phyloP scores from a whole-genome alignment of 2,113 vertebrate species.

The Rafetus swinhoei region DNA sequence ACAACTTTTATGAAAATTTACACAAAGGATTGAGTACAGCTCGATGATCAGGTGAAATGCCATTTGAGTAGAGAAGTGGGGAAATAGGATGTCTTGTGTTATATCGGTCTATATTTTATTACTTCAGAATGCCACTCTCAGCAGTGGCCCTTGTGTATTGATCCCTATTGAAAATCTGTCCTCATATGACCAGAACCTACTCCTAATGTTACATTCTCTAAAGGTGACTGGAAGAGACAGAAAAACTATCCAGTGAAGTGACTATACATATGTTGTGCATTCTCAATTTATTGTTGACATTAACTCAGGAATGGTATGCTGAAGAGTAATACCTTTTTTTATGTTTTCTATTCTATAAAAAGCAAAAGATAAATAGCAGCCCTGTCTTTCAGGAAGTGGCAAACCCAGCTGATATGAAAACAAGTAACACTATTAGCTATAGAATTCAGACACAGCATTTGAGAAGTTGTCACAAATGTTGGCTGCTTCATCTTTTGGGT shows the following conservation, averaged over 20 bases:
- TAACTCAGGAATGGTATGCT: neutral
- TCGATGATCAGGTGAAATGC: neutral
- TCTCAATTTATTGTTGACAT: neutral
- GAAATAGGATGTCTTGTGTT: accelerated
- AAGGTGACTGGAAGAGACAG: neutral
- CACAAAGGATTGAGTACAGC: neutral
- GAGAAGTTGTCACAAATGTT: neutral
- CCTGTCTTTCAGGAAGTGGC: neutral
- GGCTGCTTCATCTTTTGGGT: neutral
- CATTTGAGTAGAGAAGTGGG: accelerated
- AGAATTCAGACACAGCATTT: neutral
- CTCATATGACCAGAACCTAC: neutral
- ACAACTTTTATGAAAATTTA: neutral
- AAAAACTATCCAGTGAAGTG: neutral
- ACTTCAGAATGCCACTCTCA: neutral
- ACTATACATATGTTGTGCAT: neutral
- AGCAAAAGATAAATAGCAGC: neutral
- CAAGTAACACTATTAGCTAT: neutral
- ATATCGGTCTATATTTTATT: accelerated
- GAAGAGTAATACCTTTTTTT: neutral
- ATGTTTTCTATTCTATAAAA: accelerated
- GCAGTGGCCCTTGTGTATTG: accelerated
- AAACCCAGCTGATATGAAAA: accelerated
- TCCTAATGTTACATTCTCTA: neutral
- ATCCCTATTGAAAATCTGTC: neutral